Evolutionary conservation across 2,888 invertebrate genomes (phyloP).

Genomic region (Stomorhina lunata): DNA sequence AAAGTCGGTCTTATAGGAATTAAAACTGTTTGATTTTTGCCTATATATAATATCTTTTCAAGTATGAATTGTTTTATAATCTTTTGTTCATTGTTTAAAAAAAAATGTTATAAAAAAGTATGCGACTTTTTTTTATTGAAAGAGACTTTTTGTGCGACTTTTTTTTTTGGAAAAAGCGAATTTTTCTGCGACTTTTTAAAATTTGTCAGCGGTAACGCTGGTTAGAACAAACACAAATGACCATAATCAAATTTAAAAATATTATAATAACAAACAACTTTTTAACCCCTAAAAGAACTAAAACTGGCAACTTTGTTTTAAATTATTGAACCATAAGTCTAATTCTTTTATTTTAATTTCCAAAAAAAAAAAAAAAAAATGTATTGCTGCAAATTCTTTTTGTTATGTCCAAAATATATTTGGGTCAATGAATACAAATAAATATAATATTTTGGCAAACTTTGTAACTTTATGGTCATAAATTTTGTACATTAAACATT

Average conservation of each 20-base stretch:
- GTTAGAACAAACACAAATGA: no score
- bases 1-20: no score
- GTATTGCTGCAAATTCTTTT: conserved; percentile 19
- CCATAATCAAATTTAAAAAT: not conserved
- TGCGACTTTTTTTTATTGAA: no score
- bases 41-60: no score
- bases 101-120: no score
- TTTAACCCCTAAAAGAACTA: not conserved
- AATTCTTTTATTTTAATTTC: not conserved
- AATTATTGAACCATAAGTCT: conserved; percentile 47
- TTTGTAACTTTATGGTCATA: conserved; percentile 32
- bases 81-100: no score
- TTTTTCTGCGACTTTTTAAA: no score
- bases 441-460: conserved; percentile 10
- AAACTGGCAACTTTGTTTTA: conserved; percentile 24
- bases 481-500: conserved; percentile 51
- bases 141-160: no score
- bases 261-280: not conserved
- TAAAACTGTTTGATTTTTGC: no score
- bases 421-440: conserved; percentile 41
- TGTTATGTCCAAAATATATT: not conserved
- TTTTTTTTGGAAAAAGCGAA: no score
- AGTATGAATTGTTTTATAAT: no score
- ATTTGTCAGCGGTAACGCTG: no score
- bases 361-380: not conserved